Evolutionary conservation across 2,797 vertebrate genomes (phyloP), one percentile per base, ranked within the genome.

Genomic region (Sparus aurata): DNA sequence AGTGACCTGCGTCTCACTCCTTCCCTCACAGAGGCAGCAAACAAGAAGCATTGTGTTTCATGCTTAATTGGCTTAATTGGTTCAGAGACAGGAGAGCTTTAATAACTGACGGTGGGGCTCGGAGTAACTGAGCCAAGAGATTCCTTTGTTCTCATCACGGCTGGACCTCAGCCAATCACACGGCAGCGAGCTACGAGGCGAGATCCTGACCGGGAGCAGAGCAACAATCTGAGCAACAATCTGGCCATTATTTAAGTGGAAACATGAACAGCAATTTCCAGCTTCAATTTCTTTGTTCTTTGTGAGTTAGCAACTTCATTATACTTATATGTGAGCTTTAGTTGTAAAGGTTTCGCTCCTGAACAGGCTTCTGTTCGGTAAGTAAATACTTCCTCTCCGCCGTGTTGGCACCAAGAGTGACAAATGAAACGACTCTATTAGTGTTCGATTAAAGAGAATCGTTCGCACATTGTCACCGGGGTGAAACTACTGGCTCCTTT

Each of bases 21-120:
- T 59, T 66, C 50, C 45, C 80, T 69, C 69, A 63, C 41, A 58
- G 58, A 91, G 57, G 81, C 79, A 49, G 70, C 30, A 85, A 89
- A 85, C 69, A 85, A 86, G 85, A 74, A 59, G 79, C 82, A 85
- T 87, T 93, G 85, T 81, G 69, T 82, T 91, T 89, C 89, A 88
- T 88, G 88, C 87, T 86, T 91, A 92, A 92, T 92, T 94, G 91
- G 83, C 83, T 86, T 91, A 89, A 94, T 92, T 93, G 87, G 85
- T 89, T 94, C 85, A 87, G 84, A 85, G 85, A 74, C 83, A 72
- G 84, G 63, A 71, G 75, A 86, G 87, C 85, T 85, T 91, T 89
- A 88, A 89, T 87, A 84, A 89, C 74, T 73, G 82, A 79, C 78
- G 82, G 82, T 55, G 74, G 78, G 82, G 53, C 80, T 86, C 66